Evolutionary conservation across 1,140 invertebrate species (phyloP).

Genomic region (Reticulitermes speratus): DNA sequence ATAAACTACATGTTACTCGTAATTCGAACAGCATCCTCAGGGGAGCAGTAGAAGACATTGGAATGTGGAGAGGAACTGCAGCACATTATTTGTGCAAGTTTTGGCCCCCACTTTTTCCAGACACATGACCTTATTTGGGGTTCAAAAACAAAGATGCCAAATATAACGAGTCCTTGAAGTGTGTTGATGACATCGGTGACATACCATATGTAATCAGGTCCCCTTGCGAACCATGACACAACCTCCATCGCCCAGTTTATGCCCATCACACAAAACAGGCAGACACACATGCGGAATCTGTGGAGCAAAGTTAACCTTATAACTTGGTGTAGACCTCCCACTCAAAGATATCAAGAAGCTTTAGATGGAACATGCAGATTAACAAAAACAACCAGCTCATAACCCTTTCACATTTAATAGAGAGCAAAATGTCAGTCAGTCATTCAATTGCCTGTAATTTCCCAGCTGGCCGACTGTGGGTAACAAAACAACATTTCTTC

Average conservation of each 20-base stretch:
- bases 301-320: not conserved
- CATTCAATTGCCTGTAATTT: no score
- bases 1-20: no score
- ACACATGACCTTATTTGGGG: conserved; percentile 49
- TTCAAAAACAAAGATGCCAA: conserved; percentile 53
- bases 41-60: not conserved
- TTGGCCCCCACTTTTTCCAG: conserved; percentile 34
- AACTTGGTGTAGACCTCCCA: no score
- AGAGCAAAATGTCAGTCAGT: no score
- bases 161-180: conserved; percentile 51
- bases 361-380: no score
- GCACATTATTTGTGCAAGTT: not conserved
- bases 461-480: no score
- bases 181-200: conserved; percentile 58
- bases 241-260: conserved; percentile 57
- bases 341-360: no score
- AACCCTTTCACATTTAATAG: no score
- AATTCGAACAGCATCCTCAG: not conserved
- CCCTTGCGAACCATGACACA: conserved; percentile 51
- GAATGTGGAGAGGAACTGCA: no score
- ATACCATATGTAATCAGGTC: conserved; percentile 50
- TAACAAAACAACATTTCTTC: no score
- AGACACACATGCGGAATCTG: conserved; percentile 49
- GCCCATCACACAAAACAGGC: conserved; percentile 56
- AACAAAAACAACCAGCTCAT: no score